Conservation (phyloP, 2,888 invertebrate species). For the Lycaena phlaeas region DNA sequence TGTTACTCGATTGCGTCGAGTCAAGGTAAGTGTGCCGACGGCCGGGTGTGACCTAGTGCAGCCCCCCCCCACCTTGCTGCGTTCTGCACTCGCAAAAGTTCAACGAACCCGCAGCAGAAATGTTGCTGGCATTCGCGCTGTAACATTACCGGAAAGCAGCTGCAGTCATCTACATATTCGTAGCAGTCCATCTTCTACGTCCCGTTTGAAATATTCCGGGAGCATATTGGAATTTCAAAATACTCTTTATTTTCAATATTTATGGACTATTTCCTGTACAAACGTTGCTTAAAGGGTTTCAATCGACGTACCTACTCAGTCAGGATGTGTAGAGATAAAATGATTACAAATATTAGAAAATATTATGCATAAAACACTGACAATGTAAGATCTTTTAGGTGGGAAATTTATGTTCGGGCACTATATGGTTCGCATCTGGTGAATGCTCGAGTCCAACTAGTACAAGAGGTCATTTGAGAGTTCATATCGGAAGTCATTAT, state of each 20-base stretch:
- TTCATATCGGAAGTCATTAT: no score
- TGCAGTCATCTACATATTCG: conserved; percentile 40
- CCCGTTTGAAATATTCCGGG: background rate
- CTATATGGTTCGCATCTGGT: no score
- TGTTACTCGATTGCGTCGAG: conserved; percentile 49
- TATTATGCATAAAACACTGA: no score
- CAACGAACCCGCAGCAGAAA: conserved; percentile 66
- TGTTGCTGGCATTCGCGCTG: conserved; percentile 65
- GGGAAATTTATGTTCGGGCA: no score
- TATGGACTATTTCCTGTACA: no score
- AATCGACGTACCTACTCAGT: no score
- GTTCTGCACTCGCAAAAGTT: conserved; percentile 71
- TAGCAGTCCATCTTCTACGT: conserved; percentile 1
- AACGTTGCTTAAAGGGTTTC: no score
- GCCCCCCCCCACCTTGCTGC: conserved; percentile 60
- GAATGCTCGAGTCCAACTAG: no score
- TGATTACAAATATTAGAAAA: no score
- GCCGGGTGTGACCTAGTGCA: conserved; percentile 67
- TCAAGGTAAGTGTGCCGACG: conserved; percentile 73
- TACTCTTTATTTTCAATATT: background rate
- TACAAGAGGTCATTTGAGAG: no score
- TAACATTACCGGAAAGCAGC: conserved; percentile 70
- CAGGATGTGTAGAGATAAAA: no score
- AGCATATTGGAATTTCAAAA: conserved; percentile 1
- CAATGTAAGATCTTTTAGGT: no score